Conservation (phyloP, 2,113 vertebrate species). For the Cyprinodon tularosa region DNA sequence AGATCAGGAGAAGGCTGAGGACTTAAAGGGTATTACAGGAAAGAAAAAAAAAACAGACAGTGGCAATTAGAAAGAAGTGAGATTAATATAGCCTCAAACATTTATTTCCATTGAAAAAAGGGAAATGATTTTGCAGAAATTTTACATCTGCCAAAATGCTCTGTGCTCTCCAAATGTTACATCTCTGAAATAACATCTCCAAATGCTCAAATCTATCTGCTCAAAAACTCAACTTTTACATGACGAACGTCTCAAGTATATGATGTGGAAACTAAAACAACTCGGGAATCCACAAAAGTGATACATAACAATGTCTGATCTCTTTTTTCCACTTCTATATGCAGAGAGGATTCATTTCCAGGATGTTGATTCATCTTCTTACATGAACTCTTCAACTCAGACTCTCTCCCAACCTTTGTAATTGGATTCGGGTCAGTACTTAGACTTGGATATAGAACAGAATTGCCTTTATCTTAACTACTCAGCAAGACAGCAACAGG, state of each 20-base stretch:
- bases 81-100: neutral
- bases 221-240: neutral
- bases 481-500: neutral
- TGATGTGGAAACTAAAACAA: too few relatives aligned
- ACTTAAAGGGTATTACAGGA: conserved; percentile 10
- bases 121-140: too few relatives aligned
- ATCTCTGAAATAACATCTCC: too few relatives aligned
- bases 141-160: too few relatives aligned
- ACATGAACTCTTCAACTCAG: neutral
- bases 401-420: neutral
- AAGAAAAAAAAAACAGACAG: neutral
- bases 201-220: neutral
- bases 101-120: too few relatives aligned
- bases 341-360: neutral
- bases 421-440: neutral
- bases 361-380: neutral
- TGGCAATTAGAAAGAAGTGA: neutral
- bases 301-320: neutral
- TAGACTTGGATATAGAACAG: neutral
- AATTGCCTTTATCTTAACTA: neutral
- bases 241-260: neutral
- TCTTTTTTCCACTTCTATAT: neutral
- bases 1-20: conserved; percentile 35
- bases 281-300: neutral
- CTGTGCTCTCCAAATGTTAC: too few relatives aligned